Base-by-base conservation (phyloP, 2,113 vertebrate genomes). In the Eira barbara region DNA sequence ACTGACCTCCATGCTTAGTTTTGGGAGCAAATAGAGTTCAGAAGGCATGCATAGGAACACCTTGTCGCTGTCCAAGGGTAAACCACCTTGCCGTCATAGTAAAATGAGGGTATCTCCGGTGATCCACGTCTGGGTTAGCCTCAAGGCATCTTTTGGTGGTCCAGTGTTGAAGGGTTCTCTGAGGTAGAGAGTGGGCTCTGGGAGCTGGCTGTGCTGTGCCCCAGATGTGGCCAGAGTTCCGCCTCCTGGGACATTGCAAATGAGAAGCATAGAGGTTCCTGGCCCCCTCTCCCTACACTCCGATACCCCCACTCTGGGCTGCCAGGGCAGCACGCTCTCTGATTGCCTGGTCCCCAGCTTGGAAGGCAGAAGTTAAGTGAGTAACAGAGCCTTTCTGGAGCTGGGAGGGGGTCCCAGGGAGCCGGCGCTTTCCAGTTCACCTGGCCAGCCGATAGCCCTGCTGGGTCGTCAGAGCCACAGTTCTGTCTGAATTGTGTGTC, bases 391-490 rank as follows among this genome's bases (percentile, higher is more conserved):
- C 42, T 67, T 36, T 12, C 67, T 55, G 45, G 39, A 89, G 61
- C 52, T 85, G 18, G 34, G 61, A 59, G 39, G 57, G 45, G 21
- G 10, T 34, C 83, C 73, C 45, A 31, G 27, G 36, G 34, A 86
- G 14, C 63, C 34, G 49, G 67, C 4, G 6, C 71, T 71, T 82
- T 49, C 39, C 21, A 27, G 10, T 34, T 49, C 65, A 34, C 36
- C 20, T 1, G 0, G 59, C 49, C 76, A 9, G 47, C 39, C 52
- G 1, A 6, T 88, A 6, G 8, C 31, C 25, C 11, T 2, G 7
- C n/a, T 29, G 25, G 29, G 5, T 18, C 10, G 1, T 20, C 9
- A 8, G 47, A 76, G n/a, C 45, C 34, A 15, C 0, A 0, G 7
- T 49, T 20, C 45, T 42, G 20, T 55, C 36, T 21, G 6, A 63